Conservation (phyloP, 2,113 vertebrate species). For the Antennarius striatus region DNA sequence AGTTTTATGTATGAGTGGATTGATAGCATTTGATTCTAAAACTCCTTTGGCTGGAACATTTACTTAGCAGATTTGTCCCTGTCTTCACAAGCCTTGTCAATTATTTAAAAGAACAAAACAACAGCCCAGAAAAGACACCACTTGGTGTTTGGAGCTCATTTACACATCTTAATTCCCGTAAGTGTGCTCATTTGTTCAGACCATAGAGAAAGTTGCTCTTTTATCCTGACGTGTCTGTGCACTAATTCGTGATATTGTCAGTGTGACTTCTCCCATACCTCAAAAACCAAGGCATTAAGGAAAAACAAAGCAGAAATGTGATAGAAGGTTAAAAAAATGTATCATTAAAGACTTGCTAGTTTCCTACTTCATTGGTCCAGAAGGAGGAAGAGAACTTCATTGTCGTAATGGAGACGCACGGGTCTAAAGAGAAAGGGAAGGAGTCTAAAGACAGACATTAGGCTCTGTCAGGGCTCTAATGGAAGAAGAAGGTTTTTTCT, state of each 20-base stretch:
- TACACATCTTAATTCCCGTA: constrained; percentile 70
- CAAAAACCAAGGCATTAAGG: constrained; percentile 46
- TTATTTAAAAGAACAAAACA: constrained; percentile 80
- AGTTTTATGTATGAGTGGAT: constrained; percentile 60
- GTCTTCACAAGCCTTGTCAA: constrained; percentile 74
- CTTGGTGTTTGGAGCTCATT: constrained; percentile 67
- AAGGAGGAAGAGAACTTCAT: constrained; percentile 37
- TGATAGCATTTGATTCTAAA: constrained; percentile 66
- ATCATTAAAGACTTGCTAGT: constrained; percentile 42
- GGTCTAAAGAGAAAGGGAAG: constrained; percentile 30
- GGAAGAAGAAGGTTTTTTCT: constrained; percentile 68
- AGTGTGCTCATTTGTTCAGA: constrained; percentile 63
- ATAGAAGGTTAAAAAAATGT: constrained; percentile 27
- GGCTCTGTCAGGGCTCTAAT: constrained; percentile 64
- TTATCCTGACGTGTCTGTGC: constrained; percentile 56
- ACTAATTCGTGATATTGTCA: constrained; percentile 59
- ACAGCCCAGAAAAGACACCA: constrained; percentile 65
- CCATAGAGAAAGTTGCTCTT: constrained; percentile 67
- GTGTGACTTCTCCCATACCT: constrained; percentile 34
- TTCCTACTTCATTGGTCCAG: constrained; percentile 31
- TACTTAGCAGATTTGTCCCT: constrained; percentile 77
- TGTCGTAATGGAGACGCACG: constrained; percentile 28
- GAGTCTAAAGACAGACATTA: constrained; percentile 50
- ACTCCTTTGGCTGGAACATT: constrained; percentile 70
- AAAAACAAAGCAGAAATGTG: constrained; percentile 45